These are phyloP conservation scores for Diachrysia chrysitis DNA, from an alignment of 2,888 invertebrate genomes.

Conservation along the genomic window DNA sequence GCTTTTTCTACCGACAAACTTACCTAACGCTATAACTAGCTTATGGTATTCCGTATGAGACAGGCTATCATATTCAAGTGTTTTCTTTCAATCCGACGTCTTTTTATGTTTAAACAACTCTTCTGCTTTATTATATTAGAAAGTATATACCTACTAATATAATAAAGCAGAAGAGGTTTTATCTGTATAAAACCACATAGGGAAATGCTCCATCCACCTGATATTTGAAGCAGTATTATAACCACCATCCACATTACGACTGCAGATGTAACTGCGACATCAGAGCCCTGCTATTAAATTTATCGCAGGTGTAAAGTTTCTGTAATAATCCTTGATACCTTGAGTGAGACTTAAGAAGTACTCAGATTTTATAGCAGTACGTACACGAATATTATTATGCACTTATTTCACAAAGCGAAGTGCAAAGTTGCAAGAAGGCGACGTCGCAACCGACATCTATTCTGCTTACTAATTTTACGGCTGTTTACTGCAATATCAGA, in stretches of 20 bases:
- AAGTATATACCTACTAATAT: no score
- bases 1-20: no score
- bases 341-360: neutral
- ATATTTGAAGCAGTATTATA: neutral
- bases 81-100: no score
- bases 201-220: neutral
- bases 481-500: conserved; percentile 48
- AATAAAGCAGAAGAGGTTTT: no score
- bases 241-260: neutral
- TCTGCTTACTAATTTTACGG: conserved; percentile 45
- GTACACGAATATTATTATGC: conserved; percentile 37
- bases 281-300: conserved; percentile 14
- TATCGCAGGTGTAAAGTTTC: conserved; percentile 19
- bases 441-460: conserved; percentile 36
- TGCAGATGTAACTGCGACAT: conserved; percentile 10
- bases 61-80: no score
- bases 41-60: no score
- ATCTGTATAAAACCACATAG: neutral
- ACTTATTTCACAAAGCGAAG: conserved; percentile 44
- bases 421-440: conserved; percentile 31
- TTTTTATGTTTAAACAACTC: no score
- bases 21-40: no score
- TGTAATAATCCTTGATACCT: conserved; percentile 9
- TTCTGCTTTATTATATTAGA: no score
- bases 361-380: conserved; percentile 18